Percentiles rank a stretch among this genome's conserved stretches.
Evolutionary conservation across 2,113 vertebrate genomes (phyloP).

Genomic region (Mormoops blainvillei): DNA sequence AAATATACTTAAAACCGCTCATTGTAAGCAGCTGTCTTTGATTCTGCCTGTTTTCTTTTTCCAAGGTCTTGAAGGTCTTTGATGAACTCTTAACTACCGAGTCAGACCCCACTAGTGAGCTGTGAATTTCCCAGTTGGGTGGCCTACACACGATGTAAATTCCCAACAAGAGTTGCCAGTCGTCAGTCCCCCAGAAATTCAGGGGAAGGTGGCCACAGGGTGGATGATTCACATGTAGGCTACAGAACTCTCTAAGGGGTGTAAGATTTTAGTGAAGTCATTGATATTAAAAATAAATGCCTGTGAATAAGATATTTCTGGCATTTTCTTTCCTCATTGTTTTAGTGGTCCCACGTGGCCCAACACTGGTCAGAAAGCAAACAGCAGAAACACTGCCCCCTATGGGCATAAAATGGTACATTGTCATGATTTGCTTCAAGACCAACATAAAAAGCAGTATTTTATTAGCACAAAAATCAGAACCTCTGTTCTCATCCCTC

Average conservation of each 20-base stretch:
- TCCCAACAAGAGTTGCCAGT: neutral
- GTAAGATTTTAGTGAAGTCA: neutral
- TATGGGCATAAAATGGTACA: neutral
- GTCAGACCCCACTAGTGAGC: neutral
- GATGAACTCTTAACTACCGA: neutral
- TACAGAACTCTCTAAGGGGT: neutral
- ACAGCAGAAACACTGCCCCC: too few relatives aligned
- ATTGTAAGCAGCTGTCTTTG: neutral
- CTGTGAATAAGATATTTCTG: neutral
- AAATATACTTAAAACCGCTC: slow-evolving; percentile 25
- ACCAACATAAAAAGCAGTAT: neutral
- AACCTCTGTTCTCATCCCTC: neutral
- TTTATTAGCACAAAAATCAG: neutral
- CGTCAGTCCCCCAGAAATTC: neutral
- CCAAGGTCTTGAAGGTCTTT: neutral
- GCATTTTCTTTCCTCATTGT: neutral
- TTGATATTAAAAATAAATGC: neutral
- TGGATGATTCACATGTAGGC: neutral
- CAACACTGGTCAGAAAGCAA: neutral
- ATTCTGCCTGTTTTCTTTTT: neutral
- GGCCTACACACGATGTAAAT: neutral
- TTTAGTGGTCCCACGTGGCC: too few relatives aligned
- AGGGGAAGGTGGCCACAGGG: neutral
- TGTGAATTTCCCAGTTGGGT: neutral
- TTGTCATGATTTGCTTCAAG: neutral